These are phyloP conservation scores for Alca torda DNA, from an alignment of 2,797 vertebrate species.

Conservation along the genomic window DNA sequence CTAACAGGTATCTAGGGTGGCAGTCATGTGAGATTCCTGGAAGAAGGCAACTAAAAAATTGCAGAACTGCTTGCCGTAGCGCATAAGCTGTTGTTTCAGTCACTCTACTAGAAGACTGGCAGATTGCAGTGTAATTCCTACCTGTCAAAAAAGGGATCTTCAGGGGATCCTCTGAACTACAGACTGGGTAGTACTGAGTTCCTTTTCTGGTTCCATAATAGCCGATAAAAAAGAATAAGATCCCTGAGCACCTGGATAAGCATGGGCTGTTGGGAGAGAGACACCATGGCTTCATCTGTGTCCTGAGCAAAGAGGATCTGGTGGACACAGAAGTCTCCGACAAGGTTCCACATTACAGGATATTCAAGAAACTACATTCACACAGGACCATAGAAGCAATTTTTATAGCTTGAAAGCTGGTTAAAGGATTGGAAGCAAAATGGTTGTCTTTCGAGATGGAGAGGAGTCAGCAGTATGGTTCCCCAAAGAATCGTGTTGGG, in stretches of 20 bases:
- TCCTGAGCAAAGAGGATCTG: background rate
- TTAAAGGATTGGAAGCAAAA: background rate
- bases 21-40: background rate
- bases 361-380: background rate
- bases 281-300: background rate
- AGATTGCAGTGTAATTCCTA: background rate
- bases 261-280: background rate
- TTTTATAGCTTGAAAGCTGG: background rate
- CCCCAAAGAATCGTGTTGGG: background rate
- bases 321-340: background rate
- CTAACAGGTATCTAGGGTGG: background rate
- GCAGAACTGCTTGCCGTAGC: background rate
- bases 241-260: background rate
- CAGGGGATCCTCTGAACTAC: background rate
- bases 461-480: background rate
- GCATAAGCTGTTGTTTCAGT: accelerated
- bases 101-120: background rate
- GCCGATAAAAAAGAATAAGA: background rate
- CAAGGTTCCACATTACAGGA: background rate
- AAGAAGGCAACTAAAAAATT: background rate
- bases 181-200: background rate
- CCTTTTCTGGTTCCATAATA: background rate
- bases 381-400: background rate
- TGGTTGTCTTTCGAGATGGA: background rate
- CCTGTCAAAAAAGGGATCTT: background rate